phyloP scores from a whole-genome alignment of 37 sponge, comb jelly and placozoan genomes.

The Corticium candelabrum region DNA sequence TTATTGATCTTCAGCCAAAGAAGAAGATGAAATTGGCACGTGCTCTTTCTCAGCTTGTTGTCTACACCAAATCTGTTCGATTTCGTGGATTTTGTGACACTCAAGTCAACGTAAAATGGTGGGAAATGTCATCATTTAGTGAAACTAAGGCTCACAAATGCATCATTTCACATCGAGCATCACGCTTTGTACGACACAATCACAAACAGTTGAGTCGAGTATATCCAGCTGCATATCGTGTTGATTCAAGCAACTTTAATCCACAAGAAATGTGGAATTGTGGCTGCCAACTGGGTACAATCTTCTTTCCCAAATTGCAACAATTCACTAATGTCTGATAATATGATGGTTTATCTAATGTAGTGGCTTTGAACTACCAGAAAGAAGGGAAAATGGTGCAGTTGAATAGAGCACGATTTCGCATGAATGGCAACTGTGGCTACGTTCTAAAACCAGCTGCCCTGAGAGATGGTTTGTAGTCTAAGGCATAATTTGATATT shows the following conservation, averaged over 20 bases:
- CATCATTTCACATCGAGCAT: constrained; percentile 31
- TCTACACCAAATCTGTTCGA: not conserved
- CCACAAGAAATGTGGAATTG: constrained; percentile 80
- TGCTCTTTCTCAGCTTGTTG: not conserved
- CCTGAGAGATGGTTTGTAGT: constrained; percentile 9
- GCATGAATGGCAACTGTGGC: constrained; percentile 47
- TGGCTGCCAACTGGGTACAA: constrained; percentile 66
- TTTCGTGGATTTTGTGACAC: not conserved
- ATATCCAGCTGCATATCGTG: constrained; percentile 65
- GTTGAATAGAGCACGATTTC: constrained; percentile 77
- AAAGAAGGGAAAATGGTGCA: constrained; percentile 67
- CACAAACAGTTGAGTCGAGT: constrained; percentile 63
- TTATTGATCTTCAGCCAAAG: too few relatives aligned
- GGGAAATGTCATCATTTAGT: constrained; percentile 68
- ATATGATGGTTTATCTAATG: too few relatives aligned
- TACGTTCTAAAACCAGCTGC: constrained; percentile 71
- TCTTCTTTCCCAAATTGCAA: too few relatives aligned
- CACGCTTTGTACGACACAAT: constrained; percentile 71
- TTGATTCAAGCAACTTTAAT: constrained; percentile 78
- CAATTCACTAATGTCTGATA: too few relatives aligned
- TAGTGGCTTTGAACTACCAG: constrained; percentile 86
- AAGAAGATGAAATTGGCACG: not conserved
- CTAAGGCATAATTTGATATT: too few relatives aligned
- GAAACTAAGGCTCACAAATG: constrained; percentile 54
- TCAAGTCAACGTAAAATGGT: not conserved